Conservation (phyloP, 1,140 invertebrate genomes). For the Myzus persicae region DNA sequence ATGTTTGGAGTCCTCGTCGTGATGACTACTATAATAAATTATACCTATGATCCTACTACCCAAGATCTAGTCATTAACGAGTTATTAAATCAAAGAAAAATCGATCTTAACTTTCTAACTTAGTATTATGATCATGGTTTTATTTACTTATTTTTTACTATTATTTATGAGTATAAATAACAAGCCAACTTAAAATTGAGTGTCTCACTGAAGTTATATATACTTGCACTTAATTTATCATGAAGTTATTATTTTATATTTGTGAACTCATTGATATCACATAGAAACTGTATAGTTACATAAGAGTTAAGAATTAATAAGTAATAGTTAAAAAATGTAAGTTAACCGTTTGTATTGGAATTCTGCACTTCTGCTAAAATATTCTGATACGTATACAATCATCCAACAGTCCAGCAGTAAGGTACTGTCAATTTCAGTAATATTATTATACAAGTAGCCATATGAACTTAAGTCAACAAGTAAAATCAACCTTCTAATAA, state of each 20-base stretch:
- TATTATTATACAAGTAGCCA: background rate
- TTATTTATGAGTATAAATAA: background rate
- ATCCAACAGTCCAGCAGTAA: background rate
- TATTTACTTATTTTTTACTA: background rate
- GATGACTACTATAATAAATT: background rate
- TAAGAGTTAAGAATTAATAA: too few species aligned
- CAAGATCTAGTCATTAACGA: background rate
- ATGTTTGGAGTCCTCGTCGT: background rate
- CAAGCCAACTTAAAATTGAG: background rate
- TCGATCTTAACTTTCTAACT: conserved; percentile 6
- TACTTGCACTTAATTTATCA: background rate
- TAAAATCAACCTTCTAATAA: background rate
- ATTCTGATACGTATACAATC: background rate
- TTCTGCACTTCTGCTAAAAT: background rate
- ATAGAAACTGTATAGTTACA: background rate
- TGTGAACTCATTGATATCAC: too few species aligned
- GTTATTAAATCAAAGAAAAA: background rate
- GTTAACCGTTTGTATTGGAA: background rate
- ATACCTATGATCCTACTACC: background rate
- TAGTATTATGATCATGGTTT: background rate
- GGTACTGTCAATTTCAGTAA: background rate
- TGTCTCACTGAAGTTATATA: too few species aligned
- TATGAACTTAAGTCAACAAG: background rate
- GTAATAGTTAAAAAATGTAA: background rate
- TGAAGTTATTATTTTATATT: background rate